Conservation (phyloP, 2,797 vertebrate genomes). For the Eupleurogrammus muticus region DNA sequence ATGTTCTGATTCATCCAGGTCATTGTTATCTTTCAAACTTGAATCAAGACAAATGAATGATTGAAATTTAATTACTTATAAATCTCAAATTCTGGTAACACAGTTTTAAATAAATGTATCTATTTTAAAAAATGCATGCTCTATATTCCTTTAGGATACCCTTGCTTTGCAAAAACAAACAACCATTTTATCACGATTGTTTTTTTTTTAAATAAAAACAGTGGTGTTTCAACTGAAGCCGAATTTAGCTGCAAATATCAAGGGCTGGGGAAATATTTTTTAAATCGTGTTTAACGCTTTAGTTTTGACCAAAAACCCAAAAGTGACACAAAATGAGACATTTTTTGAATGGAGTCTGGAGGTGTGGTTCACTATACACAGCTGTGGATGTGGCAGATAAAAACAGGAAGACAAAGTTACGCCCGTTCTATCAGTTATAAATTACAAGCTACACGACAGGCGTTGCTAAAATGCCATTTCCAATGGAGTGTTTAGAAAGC, state of each 20-base stretch:
- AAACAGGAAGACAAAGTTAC: constrained; percentile 31
- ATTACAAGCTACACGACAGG: neutral
- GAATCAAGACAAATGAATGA: no score
- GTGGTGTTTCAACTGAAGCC: neutral
- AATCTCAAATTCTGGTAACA: no score
- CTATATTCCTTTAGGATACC: no score
- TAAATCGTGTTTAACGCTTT: neutral
- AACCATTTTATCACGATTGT: neutral
- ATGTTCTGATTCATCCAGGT: no score
- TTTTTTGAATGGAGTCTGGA: constrained; percentile 9
- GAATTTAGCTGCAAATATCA: fast-evolving
- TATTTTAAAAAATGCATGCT: no score
- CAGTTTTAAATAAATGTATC: no score
- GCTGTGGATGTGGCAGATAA: neutral
- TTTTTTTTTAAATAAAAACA: neutral
- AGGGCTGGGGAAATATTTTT: neutral
- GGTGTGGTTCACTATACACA: neutral
- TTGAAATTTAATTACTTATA: no score
- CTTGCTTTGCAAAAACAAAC: neutral
- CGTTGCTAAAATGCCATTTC: fast-evolving
- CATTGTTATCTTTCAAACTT: no score
- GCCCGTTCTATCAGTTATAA: neutral
- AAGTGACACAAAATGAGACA: neutral
- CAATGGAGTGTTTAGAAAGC: neutral
- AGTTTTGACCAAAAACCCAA: neutral